phyloP scores from a whole-genome alignment of 1,140 invertebrate genomes.

The Coboldia fuscipes region DNA sequence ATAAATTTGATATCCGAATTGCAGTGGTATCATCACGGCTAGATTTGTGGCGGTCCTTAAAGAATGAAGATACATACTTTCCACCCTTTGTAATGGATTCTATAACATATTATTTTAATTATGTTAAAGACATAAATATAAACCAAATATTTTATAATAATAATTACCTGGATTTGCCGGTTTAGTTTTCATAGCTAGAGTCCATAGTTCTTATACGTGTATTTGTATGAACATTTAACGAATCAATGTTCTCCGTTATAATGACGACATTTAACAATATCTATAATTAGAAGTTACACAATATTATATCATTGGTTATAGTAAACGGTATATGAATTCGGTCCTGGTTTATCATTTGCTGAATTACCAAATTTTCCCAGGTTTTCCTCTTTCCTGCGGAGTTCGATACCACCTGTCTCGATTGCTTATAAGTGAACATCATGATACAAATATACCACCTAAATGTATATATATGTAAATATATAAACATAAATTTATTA shows the following conservation, averaged over 20 bases:
- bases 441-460: no score
- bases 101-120: conserved; percentile 7
- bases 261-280: conserved; percentile 79
- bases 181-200: conserved; percentile 24
- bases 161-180: conserved; percentile 6
- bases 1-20: conserved; percentile 92
- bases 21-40: conserved; percentile 64
- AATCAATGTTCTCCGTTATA: conserved; percentile 97
- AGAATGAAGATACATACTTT: conserved; percentile 69
- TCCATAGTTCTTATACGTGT: conserved; percentile 50
- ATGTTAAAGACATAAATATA: conserved; percentile 1
- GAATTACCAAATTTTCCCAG: no score
- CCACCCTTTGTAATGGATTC: conserved; percentile 24
- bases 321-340: conserved; percentile 14
- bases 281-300: conserved; percentile 25
- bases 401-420: no score
- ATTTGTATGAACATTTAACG: conserved; percentile 90
- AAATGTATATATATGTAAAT: no score
- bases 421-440: no score
- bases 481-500: no score
- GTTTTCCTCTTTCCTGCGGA: no score
- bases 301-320: neutral
- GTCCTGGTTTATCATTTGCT: conserved; percentile 74
- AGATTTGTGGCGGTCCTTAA: conserved; percentile 62
- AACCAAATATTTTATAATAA: neutral